Evolutionary conservation across 2,797 vertebrate genomes (phyloP).

Genomic region (Sciurus vulgaris): DNA sequence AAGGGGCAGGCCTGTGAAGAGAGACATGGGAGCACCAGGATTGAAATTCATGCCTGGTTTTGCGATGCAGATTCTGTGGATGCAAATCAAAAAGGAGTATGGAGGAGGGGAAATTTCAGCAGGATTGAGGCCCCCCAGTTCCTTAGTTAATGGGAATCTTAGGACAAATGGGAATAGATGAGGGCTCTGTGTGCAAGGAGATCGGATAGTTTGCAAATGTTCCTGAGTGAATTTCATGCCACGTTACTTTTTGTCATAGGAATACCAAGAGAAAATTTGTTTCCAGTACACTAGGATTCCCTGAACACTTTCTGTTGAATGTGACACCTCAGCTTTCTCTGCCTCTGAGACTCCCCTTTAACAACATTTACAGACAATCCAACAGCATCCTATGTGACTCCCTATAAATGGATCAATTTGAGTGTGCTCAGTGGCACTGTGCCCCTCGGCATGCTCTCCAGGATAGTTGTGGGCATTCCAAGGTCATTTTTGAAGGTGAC

Average conservation of each 20-base stretch:
- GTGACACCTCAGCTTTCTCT: fast-evolving
- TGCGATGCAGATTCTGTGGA: conserved; percentile 28
- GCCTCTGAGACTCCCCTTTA: too few species aligned
- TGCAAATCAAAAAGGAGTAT: not conserved
- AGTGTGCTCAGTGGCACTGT: fast-evolving
- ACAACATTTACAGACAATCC: not conserved
- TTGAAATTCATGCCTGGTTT: not conserved
- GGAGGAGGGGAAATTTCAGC: too few species aligned
- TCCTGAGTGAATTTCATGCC: too few species aligned
- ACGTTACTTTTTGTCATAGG: too few species aligned
- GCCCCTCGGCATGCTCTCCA: not conserved
- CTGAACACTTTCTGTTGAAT: not conserved
- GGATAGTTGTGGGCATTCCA: not conserved
- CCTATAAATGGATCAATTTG: too few species aligned
- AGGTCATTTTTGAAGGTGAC: not conserved
- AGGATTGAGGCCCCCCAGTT: not conserved
- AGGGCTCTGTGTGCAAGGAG: too few species aligned
- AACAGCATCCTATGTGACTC: not conserved
- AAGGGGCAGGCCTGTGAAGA: not conserved
- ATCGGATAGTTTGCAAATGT: not conserved
- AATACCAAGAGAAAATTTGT: not conserved
- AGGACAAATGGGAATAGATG: not conserved
- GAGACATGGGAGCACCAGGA: not conserved
- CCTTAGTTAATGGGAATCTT: too few species aligned
- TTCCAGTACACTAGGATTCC: fast-evolving